These are phyloP conservation scores for Muntiacus muntjak DNA, from an alignment of 2,113 vertebrate species.

Conservation along the genomic window DNA sequence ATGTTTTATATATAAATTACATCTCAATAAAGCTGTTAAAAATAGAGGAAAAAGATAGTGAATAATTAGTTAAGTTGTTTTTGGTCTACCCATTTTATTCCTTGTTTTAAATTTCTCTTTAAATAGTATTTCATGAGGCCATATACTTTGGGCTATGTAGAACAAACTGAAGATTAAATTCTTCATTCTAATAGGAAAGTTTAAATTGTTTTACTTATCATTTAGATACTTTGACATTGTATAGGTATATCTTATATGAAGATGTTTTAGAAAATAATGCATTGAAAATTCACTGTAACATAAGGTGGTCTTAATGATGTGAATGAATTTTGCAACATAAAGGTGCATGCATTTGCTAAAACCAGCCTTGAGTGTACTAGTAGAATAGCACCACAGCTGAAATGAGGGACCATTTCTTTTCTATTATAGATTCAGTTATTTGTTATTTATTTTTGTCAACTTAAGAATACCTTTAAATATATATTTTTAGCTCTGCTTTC, in stretches of 20 bases:
- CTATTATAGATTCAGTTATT: background rate
- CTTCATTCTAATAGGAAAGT: background rate
- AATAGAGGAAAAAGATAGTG: background rate
- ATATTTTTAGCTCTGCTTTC: background rate
- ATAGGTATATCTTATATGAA: background rate
- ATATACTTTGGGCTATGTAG: background rate
- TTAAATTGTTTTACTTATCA: background rate
- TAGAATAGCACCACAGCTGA: background rate
- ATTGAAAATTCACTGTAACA: background rate
- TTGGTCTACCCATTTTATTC: background rate
- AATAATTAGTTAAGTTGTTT: background rate
- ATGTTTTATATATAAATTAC: background rate
- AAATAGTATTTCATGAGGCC: background rate
- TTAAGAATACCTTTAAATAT: background rate
- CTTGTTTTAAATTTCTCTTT: background rate
- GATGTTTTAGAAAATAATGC: background rate
- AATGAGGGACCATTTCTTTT: background rate
- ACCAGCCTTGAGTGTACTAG: background rate
- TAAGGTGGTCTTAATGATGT: background rate
- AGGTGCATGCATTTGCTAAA: background rate
- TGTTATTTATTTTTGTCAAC: background rate
- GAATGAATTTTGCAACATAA: background rate
- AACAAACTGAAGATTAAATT: background rate
- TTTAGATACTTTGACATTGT: background rate
- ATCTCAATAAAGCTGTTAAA: background rate